Evolutionary conservation across 2,797 vertebrate genomes (phyloP), one percentile per base, ranked within the genome.

Genomic region (Peromyscus attwateri): DNA sequence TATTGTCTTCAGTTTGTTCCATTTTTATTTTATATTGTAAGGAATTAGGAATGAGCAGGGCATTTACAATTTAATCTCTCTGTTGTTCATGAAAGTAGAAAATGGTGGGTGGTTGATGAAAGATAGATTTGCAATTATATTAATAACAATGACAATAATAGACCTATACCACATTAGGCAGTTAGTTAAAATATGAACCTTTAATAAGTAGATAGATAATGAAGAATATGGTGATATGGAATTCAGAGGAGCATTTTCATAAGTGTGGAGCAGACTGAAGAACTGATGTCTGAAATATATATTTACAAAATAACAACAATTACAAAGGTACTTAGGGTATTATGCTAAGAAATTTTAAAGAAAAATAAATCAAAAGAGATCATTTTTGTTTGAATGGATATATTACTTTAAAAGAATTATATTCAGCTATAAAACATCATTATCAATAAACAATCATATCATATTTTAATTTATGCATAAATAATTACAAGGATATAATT

Each of bases 251-350:
- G 3, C 2, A 89, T 84, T 92, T 87, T 40, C 0, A 0, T 55
- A 88, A 60, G 0, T 11, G 2, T 92, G 13, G 16, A 66, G 10
- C 0, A 25, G 9, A 62, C 0, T 14, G 10, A 84, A 66, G 4
- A 27, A 10, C 1, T 40, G 13, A 13, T 4, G 25, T 29, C 21
- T 14, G 4, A 66, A 10, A 43, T 43, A 60, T 14, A 31, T 6
- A 8, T 80, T 83, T n/a, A 29, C 27, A 57, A 77, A 66, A 37
- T 1, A 92, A 57, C 0, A 17, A 0, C 9, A 83, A 64, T 2
- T 11, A 0, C n/a, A 55, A 0, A n/a, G 1, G 2, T 46, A 23
- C 34, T 37, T 3, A 62, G 2, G 4, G 46, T 13, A 70, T 3
- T 87, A 52, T 87, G 12, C 16, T 64, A 46, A 66, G 3, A 25